Percentiles rank a stretch among this genome's conserved stretches.
Evolutionary conservation across 2,113 vertebrate genomes (phyloP).

Genomic region (Alectura lathami): DNA sequence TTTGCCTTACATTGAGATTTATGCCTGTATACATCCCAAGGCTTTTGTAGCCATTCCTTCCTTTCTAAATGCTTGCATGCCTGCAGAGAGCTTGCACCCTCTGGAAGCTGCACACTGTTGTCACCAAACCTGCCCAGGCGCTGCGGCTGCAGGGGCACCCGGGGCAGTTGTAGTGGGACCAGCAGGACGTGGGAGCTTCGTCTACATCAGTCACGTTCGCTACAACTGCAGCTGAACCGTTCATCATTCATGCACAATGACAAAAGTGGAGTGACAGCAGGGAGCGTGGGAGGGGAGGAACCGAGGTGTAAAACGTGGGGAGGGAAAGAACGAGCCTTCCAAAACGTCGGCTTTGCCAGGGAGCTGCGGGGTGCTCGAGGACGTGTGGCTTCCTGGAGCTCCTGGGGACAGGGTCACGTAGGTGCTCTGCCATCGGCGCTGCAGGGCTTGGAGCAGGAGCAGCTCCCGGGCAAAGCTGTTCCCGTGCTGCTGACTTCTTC

Average conservation of each 20-base stretch:
- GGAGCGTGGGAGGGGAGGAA: slow-evolving; percentile 25
- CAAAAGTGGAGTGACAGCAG: slow-evolving; percentile 48
- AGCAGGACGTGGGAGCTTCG: slow-evolving; percentile 13
- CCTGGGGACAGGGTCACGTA: neutral
- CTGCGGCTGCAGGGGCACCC: neutral
- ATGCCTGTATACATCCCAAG: neutral
- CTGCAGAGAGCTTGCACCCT: neutral
- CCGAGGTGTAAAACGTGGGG: neutral
- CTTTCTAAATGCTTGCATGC: neutral
- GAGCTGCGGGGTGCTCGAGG: neutral
- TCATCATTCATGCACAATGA: slow-evolving; percentile 19
- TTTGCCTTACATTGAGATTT: neutral
- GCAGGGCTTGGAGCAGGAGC: rapidly evolving
- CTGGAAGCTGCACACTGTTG: rapidly evolving
- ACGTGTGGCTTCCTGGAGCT: rapidly evolving
- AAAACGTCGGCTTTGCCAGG: rapidly evolving
- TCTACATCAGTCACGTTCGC: neutral
- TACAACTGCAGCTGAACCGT: neutral
- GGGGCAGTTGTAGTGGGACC: neutral
- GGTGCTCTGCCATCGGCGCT: rapidly evolving
- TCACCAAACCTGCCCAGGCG: neutral
- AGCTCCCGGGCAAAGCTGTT: neutral
- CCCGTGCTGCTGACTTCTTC: neutral
- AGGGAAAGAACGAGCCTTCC: neutral
- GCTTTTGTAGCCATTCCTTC: neutral